These are phyloP conservation scores for Phalloptychus januarius DNA, from an alignment of 2,797 vertebrate genomes.

Conservation along the genomic window DNA sequence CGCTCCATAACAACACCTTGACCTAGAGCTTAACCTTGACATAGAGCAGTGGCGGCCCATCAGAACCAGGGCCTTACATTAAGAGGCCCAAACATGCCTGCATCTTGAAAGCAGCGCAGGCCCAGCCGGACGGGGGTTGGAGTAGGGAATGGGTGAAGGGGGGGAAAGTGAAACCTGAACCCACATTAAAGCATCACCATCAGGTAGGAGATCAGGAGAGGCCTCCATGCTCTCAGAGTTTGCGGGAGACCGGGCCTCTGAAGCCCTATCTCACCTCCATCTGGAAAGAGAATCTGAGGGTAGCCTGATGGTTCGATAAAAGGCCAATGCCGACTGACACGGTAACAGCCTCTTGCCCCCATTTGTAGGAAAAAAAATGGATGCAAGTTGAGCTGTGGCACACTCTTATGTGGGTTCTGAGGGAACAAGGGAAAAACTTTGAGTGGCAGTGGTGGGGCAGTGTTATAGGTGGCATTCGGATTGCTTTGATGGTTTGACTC, in stretches of 20 bases:
- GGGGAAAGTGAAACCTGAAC: constrained; percentile 74
- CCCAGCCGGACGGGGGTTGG: constrained; percentile 64
- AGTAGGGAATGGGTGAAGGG: constrained; percentile 24
- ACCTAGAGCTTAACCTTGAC: constrained; percentile 51
- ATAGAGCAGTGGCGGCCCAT: constrained; percentile 37
- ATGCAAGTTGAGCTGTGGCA: constrained; percentile 50
- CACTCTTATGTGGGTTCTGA: constrained; percentile 56
- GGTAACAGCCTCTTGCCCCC: constrained; percentile 73
- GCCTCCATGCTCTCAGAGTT: constrained; percentile 75
- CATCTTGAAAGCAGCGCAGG: constrained; percentile 68
- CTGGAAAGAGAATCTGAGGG: constrained; percentile 85
- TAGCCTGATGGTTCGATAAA: constrained; percentile 79
- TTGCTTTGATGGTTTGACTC: constrained; percentile 59
- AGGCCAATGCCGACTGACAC: constrained; percentile 71
- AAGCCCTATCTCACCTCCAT: constrained; percentile 82
- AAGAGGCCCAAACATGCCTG: constrained; percentile 55
- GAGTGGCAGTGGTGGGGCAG: constrained; percentile 1
- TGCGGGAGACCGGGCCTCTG: constrained; percentile 77
- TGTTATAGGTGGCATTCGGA: constrained; percentile 29
- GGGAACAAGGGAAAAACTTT: constrained; percentile 25
- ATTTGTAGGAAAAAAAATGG: constrained; percentile 50
- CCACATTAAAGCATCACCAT: constrained; percentile 80
- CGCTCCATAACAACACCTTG: constrained; percentile 57
- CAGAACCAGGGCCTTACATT: constrained; percentile 32
- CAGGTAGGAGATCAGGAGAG: constrained; percentile 78